Evolutionary conservation across 53 echinoderm and acorn worm genomes (phyloP).

Genomic region (Paracentrotus lividus): DNA sequence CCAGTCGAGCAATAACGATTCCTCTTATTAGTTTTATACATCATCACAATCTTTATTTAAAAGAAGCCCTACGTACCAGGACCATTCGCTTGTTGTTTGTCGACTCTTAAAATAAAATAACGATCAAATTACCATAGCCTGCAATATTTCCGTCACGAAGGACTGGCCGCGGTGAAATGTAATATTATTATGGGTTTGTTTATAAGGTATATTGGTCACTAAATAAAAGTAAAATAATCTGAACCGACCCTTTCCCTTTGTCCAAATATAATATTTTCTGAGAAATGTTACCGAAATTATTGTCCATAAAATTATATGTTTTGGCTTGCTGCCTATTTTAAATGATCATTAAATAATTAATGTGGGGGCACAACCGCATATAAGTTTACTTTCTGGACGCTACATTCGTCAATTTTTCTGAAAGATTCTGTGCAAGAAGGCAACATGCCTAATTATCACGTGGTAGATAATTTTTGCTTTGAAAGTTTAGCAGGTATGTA

Average conservation of each 20-base stretch:
- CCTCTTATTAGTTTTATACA: no score
- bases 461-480: no score
- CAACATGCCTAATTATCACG: no score
- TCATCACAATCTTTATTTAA: no score
- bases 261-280: neutral
- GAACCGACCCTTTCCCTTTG: neutral
- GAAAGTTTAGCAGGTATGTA: no score
- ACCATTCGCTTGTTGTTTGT: neutral
- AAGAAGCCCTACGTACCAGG: no score
- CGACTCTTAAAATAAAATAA: neutral
- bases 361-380: no score
- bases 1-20: no score
- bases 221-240: neutral
- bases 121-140: constrained; percentile 30
- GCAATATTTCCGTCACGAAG: neutral
- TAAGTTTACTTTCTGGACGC: no score
- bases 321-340: neutral
- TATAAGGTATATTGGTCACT: neutral
- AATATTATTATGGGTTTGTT: constrained; percentile 25
- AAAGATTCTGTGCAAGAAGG: no score
- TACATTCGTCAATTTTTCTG: no score
- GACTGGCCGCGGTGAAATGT: neutral
- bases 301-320: neutral
- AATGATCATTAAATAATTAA: constrained; percentile 1
- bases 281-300: neutral